Base-by-base conservation (phyloP, 2,888 invertebrate genomes). In the Hipparchia semele region DNA sequence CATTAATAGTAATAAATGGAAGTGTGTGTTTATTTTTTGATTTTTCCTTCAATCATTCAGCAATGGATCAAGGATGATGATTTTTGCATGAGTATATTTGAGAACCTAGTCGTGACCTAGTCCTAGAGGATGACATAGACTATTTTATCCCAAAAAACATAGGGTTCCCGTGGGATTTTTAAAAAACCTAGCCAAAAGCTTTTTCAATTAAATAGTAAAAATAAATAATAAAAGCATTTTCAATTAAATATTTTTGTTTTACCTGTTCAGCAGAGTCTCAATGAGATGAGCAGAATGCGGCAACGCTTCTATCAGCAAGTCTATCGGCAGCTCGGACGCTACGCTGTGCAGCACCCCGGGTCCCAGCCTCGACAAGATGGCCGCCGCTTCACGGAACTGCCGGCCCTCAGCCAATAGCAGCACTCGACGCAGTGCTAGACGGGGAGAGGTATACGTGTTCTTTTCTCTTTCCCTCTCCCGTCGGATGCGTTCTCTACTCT, bases 301-400 rank as follows among this genome's bases (percentile, higher is more conserved):
- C 87, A 98, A 93, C 2, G 98, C 97, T 80, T 98, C 98, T n/a
- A 98, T 96, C 79, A 98, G 94, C 79, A 98, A 93, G 86, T 98
- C 98, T 69, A 98, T 95, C 0, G 98, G 98, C 77, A 98, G 93
- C 77, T 98, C 98, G 1, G 95, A 90, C 0, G 96, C 96, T 1
- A 96, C 96, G 2, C 96, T 95, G 77, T 96, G 96, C 79, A 98
- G 94, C 3, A 98, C 98, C 1, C 96, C 96, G 59, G 96, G 96
- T 5, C 97, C 97, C 23, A 98, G 93, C 61, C 97, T 95, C 62
- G 96, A 95, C 76, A 99, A 95, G 73, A 98, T 96, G 61, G 96
- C 96, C 0, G 98, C 98, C 6, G 98, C 98, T 85, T 98, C 98
- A n/a, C 97, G 94, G 87, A 97, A 98, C 90, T 98, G 98, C 49